Evolutionary conservation across 1,140 invertebrate species (phyloP).

Genomic region (Lysiphlebus fabarum): DNA sequence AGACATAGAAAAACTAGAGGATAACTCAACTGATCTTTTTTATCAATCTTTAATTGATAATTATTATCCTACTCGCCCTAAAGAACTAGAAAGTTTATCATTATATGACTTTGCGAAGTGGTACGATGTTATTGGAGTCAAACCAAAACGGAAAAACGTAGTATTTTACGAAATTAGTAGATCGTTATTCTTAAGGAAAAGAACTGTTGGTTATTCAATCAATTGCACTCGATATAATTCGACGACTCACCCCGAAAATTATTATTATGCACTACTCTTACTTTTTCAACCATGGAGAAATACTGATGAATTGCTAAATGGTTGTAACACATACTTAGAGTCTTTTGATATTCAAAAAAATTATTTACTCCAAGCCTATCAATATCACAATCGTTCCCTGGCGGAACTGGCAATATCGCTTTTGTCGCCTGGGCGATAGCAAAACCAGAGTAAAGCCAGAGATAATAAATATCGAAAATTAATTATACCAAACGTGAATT

Average conservation of each 20-base stretch:
- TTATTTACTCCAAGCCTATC: slow-evolving; percentile 19
- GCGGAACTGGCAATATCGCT: no score
- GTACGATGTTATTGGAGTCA: background rate
- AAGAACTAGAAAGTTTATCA: background rate
- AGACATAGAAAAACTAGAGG: background rate
- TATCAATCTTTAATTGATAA: slow-evolving; percentile 1
- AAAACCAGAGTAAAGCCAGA: no score
- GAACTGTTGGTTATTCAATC: slow-evolving; percentile 22
- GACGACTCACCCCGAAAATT: slow-evolving; percentile 23
- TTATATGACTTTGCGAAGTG: slow-evolving; percentile 5
- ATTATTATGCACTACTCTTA: slow-evolving; percentile 26
- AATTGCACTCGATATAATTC: slow-evolving; percentile 22
- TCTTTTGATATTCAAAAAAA: slow-evolving; percentile 18
- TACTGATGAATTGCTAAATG: slow-evolving; percentile 16
- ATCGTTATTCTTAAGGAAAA: slow-evolving; percentile 18
- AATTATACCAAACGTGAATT: no score
- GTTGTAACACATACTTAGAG: slow-evolving; percentile 22
- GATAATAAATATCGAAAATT: no score
- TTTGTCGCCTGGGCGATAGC: no score
- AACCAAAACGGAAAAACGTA: background rate
- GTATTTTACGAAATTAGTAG: slow-evolving; percentile 2
- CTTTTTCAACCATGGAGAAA: slow-evolving; percentile 28
- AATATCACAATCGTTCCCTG: slow-evolving; percentile 30
- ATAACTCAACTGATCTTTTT: slow-evolving; percentile 5
- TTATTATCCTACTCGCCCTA: slow-evolving; percentile 8